Conservation (phyloP, 1,140 invertebrate species). For the Batillaria attramentaria region DNA sequence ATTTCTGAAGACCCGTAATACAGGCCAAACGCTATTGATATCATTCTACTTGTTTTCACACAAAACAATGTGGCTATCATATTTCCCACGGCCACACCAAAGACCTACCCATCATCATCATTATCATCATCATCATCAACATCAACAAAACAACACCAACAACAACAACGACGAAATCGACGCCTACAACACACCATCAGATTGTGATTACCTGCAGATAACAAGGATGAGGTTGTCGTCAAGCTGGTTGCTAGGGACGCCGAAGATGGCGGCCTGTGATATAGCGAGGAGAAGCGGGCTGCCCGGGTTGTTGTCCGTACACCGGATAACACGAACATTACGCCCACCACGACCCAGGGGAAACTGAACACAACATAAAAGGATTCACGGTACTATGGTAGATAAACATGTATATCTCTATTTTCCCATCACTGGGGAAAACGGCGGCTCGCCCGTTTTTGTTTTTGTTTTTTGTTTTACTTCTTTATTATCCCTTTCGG, state of each 20-base stretch:
- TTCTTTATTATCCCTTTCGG: too few species aligned
- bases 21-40: too few species aligned
- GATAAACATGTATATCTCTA: too few species aligned
- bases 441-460: too few species aligned
- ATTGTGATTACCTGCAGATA: conserved; percentile 25
- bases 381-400: too few species aligned
- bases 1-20: too few species aligned
- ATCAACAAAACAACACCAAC: background rate
- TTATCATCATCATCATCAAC: background rate
- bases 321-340: conserved; percentile 3
- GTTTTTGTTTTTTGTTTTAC: too few species aligned
- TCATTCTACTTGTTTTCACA: too few species aligned
- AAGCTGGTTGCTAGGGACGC: conserved; percentile 7
- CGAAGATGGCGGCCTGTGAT: conserved; percentile 21
- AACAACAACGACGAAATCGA: background rate
- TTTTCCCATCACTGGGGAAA: too few species aligned
- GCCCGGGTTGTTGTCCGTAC: conserved; percentile 10
- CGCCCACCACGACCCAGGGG: background rate
- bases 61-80: too few species aligned
- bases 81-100: too few species aligned
- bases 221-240: conserved; percentile 21
- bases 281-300: background rate
- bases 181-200: background rate
- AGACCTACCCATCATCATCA: background rate
- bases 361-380: too few species aligned